These are phyloP conservation scores for Drosophila nigritarsus DNA, from an alignment of 2,888 invertebrate species.

Conservation along the genomic window DNA sequence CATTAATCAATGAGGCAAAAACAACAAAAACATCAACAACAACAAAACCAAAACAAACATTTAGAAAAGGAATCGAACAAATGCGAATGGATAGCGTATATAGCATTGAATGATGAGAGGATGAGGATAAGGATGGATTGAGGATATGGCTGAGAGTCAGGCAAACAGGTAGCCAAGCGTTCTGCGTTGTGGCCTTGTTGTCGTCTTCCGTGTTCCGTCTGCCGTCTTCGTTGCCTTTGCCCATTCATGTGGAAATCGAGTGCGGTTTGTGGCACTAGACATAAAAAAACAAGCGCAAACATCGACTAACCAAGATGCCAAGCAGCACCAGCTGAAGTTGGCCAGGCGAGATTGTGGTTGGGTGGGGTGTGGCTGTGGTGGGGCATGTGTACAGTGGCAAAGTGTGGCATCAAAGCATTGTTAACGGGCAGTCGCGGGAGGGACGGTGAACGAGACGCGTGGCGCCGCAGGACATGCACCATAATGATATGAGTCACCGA, in stretches of 20 bases:
- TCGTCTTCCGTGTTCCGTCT: neutral
- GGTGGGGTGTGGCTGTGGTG: neutral
- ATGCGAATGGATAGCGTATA: conserved; percentile 27
- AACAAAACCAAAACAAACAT: neutral
- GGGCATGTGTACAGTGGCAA: conserved; percentile 23
- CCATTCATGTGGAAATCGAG: conserved; percentile 74
- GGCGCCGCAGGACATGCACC: conserved; percentile 74
- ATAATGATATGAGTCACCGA: conserved; percentile 80
- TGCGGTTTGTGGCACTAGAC: conserved; percentile 70
- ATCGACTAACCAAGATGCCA: conserved; percentile 4
- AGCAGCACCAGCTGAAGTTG: conserved; percentile 8
- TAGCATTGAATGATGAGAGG: conserved; percentile 25
- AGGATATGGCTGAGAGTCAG: conserved; percentile 19
- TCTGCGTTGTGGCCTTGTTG: conserved; percentile 17
- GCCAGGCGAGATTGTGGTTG: neutral
- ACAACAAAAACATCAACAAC: conserved; percentile 28
- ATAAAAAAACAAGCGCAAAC: conserved; percentile 59
- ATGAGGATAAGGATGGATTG: conserved; percentile 1
- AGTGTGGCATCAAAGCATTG: conserved; percentile 55
- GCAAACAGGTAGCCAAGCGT: conserved; percentile 55
- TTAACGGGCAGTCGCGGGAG: conserved; percentile 5
- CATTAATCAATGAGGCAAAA: conserved; percentile 77
- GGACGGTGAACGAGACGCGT: conserved; percentile 51
- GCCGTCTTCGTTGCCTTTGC: conserved; percentile 32
- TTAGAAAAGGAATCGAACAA: conserved; percentile 17